phyloP scores from a whole-genome alignment of 2,888 invertebrate genomes.

The Epinotia brunnichana region DNA sequence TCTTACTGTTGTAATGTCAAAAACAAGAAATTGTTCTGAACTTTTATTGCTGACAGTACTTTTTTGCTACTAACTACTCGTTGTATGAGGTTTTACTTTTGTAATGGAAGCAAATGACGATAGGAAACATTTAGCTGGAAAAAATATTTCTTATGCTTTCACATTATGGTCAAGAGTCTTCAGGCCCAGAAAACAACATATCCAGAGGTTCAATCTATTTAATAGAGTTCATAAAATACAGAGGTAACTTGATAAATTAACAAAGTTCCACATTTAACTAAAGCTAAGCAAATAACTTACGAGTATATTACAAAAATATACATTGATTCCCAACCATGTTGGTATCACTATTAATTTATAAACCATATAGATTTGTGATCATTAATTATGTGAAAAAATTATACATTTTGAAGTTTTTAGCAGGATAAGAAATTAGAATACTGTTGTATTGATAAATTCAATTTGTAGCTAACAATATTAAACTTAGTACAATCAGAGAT shows the following conservation, averaged over 20 bases:
- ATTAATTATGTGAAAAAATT: background rate
- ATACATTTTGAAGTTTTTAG: background rate
- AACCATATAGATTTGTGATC: background rate
- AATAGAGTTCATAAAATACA: slow-evolving; percentile 23
- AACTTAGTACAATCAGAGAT: too few relatives aligned
- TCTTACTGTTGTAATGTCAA: too few relatives aligned
- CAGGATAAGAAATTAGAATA: background rate
- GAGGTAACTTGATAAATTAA: slow-evolving; percentile 31
- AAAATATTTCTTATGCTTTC: background rate
- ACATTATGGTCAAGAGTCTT: background rate
- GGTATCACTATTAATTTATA: slow-evolving; percentile 7
- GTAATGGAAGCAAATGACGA: too few relatives aligned
- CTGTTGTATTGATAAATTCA: background rate
- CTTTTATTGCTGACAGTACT: too few relatives aligned
- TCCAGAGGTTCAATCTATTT: slow-evolving; percentile 26
- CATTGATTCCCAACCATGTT: slow-evolving; percentile 23
- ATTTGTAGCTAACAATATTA: too few relatives aligned
- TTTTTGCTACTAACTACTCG: too few relatives aligned
- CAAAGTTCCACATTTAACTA: slow-evolving; percentile 22
- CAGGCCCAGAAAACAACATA: background rate
- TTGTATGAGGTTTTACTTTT: too few relatives aligned
- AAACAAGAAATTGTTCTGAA: too few relatives aligned
- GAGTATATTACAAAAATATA: slow-evolving; percentile 37
- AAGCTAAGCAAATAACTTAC: slow-evolving; percentile 35
- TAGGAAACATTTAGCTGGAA: too few relatives aligned